Evolutionary conservation across 1,140 invertebrate genomes (phyloP), one percentile per base, ranked within the genome.

Genomic region (Piezodorus guildinii): DNA sequence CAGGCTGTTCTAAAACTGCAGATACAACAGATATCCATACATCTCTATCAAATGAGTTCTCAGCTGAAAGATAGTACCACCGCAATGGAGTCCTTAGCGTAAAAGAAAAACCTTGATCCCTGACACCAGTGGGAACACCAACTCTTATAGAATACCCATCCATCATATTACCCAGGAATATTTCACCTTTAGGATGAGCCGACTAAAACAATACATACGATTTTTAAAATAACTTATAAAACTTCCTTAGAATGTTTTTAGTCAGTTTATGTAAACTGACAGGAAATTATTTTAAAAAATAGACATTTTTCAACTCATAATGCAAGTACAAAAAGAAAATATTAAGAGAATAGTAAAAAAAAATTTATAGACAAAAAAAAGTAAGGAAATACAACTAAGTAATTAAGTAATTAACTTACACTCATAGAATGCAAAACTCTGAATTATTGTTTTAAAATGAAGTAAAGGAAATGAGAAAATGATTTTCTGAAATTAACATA

Each of bases 131-230:
- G 16, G 85, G 81, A 69, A 82, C 78, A 65, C 83, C 77, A 23
- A 78, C 72, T 68, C 79, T 76, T 0, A 90, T 78, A 56, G 79
- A 80, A 72, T 86, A 94, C 3, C 87, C 87, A 67, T 88, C 86
- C 61, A 83, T 80, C 72, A 78, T 77, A 69, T 90, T 81, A 12
- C 91, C 88, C 66, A 95, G 77, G 74, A 92, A 94, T 65, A 94
- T 88, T 79, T 94, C 91, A 63, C 91, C 91, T 78, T 92, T 93
- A 0, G 91, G 87, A 77, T 88, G 87, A 0, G 90, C 86, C 73
- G 90, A 87, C 79, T 83, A 70, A 9, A 74, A 65, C 2, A 54
- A 34, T 54, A 52, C 17, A 39, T 25, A 60, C 5, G 8, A 30
- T 30, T 30, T 30, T 30, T 4, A 30, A 30, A 30, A 49, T 49